Conservation (phyloP, 2,797 vertebrate species). For the Ptychobarbus kaznakovi region DNA sequence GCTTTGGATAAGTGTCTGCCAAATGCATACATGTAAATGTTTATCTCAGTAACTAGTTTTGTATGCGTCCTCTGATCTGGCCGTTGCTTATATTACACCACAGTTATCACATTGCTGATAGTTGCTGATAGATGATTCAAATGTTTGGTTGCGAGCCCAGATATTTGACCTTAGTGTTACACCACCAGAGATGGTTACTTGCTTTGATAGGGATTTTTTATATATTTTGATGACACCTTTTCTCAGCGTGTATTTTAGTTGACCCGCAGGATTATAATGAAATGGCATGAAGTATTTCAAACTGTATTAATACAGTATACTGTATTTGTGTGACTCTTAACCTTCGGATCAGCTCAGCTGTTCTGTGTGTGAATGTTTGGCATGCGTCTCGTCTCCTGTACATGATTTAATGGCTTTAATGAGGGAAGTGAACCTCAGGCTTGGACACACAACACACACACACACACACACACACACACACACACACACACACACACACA, state of each 20-base stretch:
- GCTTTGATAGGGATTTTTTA: neutral
- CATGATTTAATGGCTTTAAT: constrained; percentile 30
- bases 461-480: neutral
- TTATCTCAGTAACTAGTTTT: neutral
- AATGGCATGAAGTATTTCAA: neutral
- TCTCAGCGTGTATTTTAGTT: neutral
- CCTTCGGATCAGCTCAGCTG: neutral
- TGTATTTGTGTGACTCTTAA: neutral
- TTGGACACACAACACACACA: neutral
- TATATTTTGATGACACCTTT: neutral
- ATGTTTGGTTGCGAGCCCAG: neutral
- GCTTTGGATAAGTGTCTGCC: neutral
- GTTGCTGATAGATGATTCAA: neutral
- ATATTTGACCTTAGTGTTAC: neutral
- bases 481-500: neutral
- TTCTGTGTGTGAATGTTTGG: constrained; percentile 6
- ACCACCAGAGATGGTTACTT: neutral
- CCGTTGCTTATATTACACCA: neutral
- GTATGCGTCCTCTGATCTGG: neutral
- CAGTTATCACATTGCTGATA: neutral
- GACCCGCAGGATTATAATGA: neutral
- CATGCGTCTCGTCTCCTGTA: neutral
- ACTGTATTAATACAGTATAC: neutral
- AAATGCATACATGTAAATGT: neutral
- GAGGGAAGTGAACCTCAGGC: neutral